These are phyloP conservation scores for Poecile atricapillus DNA, from an alignment of 2,113 vertebrate genomes.

Conservation along the genomic window DNA sequence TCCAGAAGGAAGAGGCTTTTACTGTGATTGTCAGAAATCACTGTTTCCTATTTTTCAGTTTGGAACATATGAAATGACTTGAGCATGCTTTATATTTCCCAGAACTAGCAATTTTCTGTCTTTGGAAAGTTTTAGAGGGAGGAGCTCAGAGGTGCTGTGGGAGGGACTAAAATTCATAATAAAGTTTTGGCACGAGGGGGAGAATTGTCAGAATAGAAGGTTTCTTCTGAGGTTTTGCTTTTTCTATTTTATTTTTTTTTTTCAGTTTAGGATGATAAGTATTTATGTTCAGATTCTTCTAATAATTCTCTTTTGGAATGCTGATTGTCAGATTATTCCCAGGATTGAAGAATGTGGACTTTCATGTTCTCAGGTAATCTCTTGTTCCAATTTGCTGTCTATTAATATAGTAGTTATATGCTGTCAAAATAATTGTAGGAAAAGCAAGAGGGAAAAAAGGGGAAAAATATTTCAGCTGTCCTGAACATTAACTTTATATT, in stretches of 20 bases:
- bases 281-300: conserved; percentile 33
- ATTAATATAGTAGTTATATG: background rate
- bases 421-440: background rate
- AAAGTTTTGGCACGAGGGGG: conserved; percentile 54
- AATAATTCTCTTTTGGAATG: conserved; percentile 38
- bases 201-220: conserved; percentile 52
- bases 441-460: background rate
- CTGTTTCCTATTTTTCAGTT: background rate
- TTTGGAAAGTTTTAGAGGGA: conserved; percentile 32
- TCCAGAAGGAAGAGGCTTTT: background rate
- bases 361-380: conserved; percentile 68
- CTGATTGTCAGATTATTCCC: conserved; percentile 57
- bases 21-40: background rate
- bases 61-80: background rate
- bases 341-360: conserved; percentile 72
- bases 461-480: background rate
- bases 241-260: background rate
- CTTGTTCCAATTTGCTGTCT: background rate
- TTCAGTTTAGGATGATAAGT: conserved; percentile 18
- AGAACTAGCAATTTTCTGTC: conserved; percentile 20
- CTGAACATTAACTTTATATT: background rate
- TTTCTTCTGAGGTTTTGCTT: conserved; percentile 27
- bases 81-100: conserved; percentile 1
- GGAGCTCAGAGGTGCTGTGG: conserved; percentile 59
- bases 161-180: conserved; percentile 51